phyloP scores from a whole-genome alignment of 2,888 invertebrate genomes.

The Cryptus viduatorius region DNA sequence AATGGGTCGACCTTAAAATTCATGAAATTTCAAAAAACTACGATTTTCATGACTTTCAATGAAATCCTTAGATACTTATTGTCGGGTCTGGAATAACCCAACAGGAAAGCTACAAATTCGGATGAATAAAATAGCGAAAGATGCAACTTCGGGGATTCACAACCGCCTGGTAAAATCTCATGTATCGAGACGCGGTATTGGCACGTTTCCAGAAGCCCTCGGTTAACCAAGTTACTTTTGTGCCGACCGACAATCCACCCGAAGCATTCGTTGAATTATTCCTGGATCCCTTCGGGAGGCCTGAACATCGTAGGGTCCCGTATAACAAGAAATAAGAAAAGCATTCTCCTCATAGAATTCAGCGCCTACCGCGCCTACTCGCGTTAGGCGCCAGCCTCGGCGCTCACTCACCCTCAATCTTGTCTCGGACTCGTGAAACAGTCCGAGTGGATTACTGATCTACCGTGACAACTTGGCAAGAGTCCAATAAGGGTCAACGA shows the following conservation, averaged over 20 bases:
- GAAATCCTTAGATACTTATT: too few species aligned
- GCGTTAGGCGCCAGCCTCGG: constrained; percentile 55
- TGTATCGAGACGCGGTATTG: constrained; percentile 50
- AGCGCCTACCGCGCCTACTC: constrained; percentile 29
- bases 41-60: too few species aligned
- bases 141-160: not conserved
- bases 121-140: too few species aligned
- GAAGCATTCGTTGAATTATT: constrained; percentile 62
- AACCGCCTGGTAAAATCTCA: constrained; percentile 19
- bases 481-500: constrained; percentile 64
- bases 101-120: too few species aligned
- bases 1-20: too few species aligned
- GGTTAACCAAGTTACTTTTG: constrained; percentile 54
- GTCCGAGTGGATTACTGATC: constrained; percentile 52
- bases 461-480: constrained; percentile 61
- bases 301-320: constrained; percentile 7
- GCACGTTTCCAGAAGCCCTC: constrained; percentile 38
- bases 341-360: constrained; percentile 43
- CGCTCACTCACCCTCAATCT: not conserved
- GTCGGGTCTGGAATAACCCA: too few species aligned
- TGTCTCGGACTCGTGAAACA: constrained; percentile 18
- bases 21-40: too few species aligned
- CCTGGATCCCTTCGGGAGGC: constrained; percentile 30
- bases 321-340: constrained; percentile 41
- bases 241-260: constrained; percentile 33